A percentile compares a stretch with the other conserved stretches of the same genome.
Evolutionary conservation across 1,140 invertebrate species (phyloP).

Genomic region (Drosophila pseudoobscura): DNA sequence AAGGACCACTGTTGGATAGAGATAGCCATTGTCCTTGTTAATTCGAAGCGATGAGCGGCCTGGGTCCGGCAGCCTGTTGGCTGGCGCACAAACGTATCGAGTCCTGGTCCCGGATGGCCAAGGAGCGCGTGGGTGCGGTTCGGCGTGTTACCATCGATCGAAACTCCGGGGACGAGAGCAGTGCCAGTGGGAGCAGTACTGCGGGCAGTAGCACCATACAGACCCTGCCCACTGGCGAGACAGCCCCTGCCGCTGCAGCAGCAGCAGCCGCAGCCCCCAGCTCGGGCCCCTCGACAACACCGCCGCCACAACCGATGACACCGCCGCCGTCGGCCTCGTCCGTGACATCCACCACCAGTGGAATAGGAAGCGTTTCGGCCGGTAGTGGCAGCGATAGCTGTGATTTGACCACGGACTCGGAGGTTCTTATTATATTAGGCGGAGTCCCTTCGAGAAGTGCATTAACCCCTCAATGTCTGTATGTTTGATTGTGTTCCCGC

Average conservation of each 20-base stretch:
- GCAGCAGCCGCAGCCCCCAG: conserved; percentile 1
- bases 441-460: no score
- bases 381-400: conserved; percentile 82
- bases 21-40: conserved; percentile 6
- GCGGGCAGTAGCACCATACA: conserved; percentile 51
- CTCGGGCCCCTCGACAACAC: conserved; percentile 49
- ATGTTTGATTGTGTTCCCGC: conserved; percentile 41
- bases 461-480: neutral
- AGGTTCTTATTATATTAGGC: conserved; percentile 51
- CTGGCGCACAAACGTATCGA: conserved; percentile 88
- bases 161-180: conserved; percentile 84
- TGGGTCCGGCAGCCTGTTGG: conserved; percentile 88
- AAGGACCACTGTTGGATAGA: conserved; percentile 1
- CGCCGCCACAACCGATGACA: conserved; percentile 84
- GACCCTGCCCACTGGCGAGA: conserved; percentile 37
- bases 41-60: conserved; percentile 85
- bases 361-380: conserved; percentile 76
- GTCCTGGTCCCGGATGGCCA: conserved; percentile 88
- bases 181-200: conserved; percentile 36
- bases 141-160: conserved; percentile 85
- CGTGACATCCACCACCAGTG: conserved; percentile 81
- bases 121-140: conserved; percentile 86
- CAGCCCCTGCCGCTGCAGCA: neutral
- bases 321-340: conserved; percentile 80
- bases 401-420: conserved; percentile 80